Percentiles rank a stretch among this genome's conserved stretches.
Conservation (phyloP, 2,113 vertebrate genomes). For the Strix uralensis region DNA sequence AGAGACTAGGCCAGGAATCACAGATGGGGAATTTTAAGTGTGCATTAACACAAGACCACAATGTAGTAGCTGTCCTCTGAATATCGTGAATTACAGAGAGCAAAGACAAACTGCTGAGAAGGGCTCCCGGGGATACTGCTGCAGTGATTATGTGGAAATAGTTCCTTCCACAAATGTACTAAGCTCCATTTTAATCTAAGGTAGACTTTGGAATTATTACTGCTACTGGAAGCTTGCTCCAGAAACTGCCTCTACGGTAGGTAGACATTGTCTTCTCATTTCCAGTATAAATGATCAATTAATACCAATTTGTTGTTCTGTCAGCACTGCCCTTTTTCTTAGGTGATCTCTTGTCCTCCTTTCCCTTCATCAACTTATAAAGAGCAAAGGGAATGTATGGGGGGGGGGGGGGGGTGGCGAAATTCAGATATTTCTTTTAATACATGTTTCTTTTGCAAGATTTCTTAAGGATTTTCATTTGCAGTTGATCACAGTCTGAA, state of each 20-base stretch:
- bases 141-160: neutral
- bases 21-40: neutral
- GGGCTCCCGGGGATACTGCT: neutral
- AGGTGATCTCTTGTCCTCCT: neutral
- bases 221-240: neutral
- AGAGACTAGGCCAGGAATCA: neutral
- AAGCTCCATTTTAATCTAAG: neutral
- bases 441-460: neutral
- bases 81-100: neutral
- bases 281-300: neutral
- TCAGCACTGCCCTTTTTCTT: conserved; percentile 4
- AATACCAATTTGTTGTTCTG: conserved; percentile 12
- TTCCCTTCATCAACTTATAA: neutral
- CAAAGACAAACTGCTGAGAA: neutral
- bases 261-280: neutral
- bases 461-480: conserved; percentile 17
- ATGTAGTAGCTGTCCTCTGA: neutral
- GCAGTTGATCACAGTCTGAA: neutral
- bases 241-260: neutral
- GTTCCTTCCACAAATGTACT: neutral
- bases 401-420: no score
- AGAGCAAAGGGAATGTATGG: neutral
- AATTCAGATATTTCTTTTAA: neutral
- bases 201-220: neutral
- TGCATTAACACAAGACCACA: neutral